A percentile compares a stretch with the other conserved stretches of the same genome.
Conservation (phyloP, 2,113 vertebrate species). For the Argyrosomus japonicus region DNA sequence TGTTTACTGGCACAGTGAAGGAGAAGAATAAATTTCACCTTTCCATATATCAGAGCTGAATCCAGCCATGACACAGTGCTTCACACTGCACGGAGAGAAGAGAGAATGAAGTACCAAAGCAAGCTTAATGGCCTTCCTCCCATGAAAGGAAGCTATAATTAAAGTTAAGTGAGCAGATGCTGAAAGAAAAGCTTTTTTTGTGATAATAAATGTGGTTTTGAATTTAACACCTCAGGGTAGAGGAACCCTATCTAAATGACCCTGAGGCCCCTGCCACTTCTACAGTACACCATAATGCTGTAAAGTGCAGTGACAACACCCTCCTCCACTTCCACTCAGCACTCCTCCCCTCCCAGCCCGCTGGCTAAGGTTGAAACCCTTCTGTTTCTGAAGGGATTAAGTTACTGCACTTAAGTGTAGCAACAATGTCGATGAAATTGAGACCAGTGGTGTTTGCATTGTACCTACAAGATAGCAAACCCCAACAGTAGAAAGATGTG, state of each 20-base stretch:
- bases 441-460: constrained; percentile 83
- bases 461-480: constrained; percentile 79
- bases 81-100: constrained; percentile 33
- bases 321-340: constrained; percentile 63
- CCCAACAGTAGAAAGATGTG: constrained; percentile 52
- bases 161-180: constrained; percentile 86
- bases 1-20: constrained; percentile 55
- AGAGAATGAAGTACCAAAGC: constrained; percentile 68
- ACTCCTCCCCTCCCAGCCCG: constrained; percentile 72
- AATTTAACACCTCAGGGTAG: constrained; percentile 83
- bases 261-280: constrained; percentile 76
- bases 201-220: constrained; percentile 84
- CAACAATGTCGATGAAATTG: constrained; percentile 83
- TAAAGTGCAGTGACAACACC: constrained; percentile 75
- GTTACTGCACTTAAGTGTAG: constrained; percentile 85
- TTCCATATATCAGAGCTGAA: constrained; percentile 56
- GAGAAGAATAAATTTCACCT: constrained; percentile 51
- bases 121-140: constrained; percentile 74
- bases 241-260: constrained; percentile 82
- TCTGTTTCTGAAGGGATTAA: constrained; percentile 78
- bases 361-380: constrained; percentile 80
- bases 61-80: constrained; percentile 57
- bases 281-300: constrained; percentile 74
- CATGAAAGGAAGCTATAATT: constrained; percentile 82
- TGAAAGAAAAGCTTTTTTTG: constrained; percentile 81